phyloP scores from a whole-genome alignment of 2,797 vertebrate genomes.

The Chloroceryle inda region DNA sequence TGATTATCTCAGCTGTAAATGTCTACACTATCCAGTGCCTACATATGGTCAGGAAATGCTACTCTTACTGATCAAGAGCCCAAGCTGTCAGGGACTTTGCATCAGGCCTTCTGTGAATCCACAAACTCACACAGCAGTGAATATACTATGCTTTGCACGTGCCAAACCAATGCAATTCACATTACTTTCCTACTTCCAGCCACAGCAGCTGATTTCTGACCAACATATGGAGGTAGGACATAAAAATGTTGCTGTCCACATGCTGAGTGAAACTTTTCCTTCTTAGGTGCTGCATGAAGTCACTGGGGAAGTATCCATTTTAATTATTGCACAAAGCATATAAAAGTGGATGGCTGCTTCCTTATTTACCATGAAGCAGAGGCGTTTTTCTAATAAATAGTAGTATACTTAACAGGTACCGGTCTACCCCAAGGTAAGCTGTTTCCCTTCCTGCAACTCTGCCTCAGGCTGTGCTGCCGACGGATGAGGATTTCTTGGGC shows the following conservation, averaged over 20 bases:
- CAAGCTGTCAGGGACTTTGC: neutral
- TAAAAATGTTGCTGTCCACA: neutral
- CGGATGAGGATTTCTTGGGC: slow-evolving; percentile 92
- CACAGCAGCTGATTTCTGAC: neutral
- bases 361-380: neutral
- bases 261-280: neutral
- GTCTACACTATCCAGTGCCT: neutral
- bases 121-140: neutral
- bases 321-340: neutral
- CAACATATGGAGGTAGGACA: neutral
- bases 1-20: neutral
- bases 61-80: neutral
- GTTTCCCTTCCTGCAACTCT: slow-evolving; percentile 82
- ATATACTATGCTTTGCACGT: neutral
- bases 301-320: neutral
- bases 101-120: neutral
- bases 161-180: neutral
- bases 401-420: slow-evolving; percentile 54
- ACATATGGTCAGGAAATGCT: neutral
- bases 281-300: neutral
- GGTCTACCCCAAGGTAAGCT: slow-evolving; percentile 78
- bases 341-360: neutral
- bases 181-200: neutral
- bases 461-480: slow-evolving; percentile 87
- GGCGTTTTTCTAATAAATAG: neutral